Conservation (phyloP, 2,888 invertebrate species). For the Drosophila demipolita region DNA sequence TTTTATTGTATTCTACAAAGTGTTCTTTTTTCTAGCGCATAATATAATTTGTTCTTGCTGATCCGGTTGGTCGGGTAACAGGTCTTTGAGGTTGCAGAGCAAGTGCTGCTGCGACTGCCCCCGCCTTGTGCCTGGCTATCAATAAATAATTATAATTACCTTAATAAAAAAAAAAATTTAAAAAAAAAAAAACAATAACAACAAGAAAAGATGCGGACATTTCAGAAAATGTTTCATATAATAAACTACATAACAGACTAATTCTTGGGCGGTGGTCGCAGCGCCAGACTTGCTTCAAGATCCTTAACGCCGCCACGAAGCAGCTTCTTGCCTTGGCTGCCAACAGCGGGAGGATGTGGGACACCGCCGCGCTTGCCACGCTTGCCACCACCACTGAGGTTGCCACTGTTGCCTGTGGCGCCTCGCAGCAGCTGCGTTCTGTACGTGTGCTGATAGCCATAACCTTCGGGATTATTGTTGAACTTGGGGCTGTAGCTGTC, state of each 20-base stretch:
- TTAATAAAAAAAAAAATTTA: constrained; percentile 49
- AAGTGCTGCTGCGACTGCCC: constrained; percentile 13
- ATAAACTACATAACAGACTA: constrained; percentile 50
- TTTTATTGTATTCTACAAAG: constrained; percentile 27
- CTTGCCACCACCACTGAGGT: constrained; percentile 18
- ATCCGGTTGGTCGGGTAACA: constrained; percentile 8
- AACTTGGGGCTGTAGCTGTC: constrained; percentile 84
- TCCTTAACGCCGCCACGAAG: constrained; percentile 65
- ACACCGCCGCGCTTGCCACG: constrained; percentile 82
- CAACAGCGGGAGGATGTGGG: constrained; percentile 25
- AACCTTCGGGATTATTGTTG: constrained; percentile 85
- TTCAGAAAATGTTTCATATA: constrained; percentile 43
- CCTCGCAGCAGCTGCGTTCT: constrained; percentile 66
- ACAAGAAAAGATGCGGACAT: constrained; percentile 25
- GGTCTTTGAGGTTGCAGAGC: constrained; percentile 2
- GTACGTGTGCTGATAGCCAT: constrained; percentile 84
- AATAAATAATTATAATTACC: constrained; percentile 69
- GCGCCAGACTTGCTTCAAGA: constrained; percentile 81
- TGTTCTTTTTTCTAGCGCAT: constrained; percentile 34
- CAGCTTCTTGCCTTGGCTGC: constrained; percentile 56
- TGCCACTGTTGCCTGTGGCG: constrained; percentile 23
- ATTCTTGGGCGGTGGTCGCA: constrained; percentile 83
- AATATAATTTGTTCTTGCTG: constrained; percentile 18
- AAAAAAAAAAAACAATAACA: constrained; percentile 48
- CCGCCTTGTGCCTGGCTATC: constrained; percentile 32